Conservation (phyloP, 2,888 invertebrate species). For the Limenitis camilla region DNA sequence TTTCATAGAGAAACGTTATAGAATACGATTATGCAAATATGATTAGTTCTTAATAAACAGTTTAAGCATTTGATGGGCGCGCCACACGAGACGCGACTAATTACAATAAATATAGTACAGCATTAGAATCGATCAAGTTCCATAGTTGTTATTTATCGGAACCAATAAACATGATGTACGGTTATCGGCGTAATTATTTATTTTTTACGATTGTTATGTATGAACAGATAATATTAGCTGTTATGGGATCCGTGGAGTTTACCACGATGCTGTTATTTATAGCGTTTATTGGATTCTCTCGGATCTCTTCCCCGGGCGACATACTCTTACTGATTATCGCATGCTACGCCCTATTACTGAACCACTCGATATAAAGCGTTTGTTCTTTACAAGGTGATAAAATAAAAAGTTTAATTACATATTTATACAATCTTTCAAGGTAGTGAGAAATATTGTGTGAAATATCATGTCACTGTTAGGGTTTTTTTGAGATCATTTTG, state of each 20-base stretch:
- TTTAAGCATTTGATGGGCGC: constrained; percentile 59
- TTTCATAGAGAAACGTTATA: constrained; percentile 60
- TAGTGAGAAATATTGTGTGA: no score
- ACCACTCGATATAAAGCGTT: constrained; percentile 20
- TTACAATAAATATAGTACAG: constrained; percentile 72
- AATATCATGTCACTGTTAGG: no score
- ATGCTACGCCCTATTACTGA: constrained; percentile 30
- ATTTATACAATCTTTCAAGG: no score
- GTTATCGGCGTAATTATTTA: constrained; percentile 58
- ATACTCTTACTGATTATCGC: constrained; percentile 35
- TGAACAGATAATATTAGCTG: constrained; percentile 51
- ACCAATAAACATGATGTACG: constrained; percentile 71
- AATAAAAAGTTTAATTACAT: no score
- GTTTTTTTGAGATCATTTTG: no score
- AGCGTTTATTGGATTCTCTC: constrained; percentile 54
- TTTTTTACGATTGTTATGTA: constrained; percentile 47
- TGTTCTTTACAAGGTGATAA: background rate
- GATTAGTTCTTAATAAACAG: constrained; percentile 69
- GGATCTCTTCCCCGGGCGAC: constrained; percentile 66
- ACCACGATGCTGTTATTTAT: constrained; percentile 68
- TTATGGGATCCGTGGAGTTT: constrained; percentile 56
- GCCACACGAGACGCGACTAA: constrained; percentile 51
- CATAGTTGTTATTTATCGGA: constrained; percentile 67
- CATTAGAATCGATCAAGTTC: constrained; percentile 70
- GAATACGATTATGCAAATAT: constrained; percentile 71